Evolutionary conservation across 2,888 invertebrate species (phyloP).

Genomic region (Eupithecia insigniata): DNA sequence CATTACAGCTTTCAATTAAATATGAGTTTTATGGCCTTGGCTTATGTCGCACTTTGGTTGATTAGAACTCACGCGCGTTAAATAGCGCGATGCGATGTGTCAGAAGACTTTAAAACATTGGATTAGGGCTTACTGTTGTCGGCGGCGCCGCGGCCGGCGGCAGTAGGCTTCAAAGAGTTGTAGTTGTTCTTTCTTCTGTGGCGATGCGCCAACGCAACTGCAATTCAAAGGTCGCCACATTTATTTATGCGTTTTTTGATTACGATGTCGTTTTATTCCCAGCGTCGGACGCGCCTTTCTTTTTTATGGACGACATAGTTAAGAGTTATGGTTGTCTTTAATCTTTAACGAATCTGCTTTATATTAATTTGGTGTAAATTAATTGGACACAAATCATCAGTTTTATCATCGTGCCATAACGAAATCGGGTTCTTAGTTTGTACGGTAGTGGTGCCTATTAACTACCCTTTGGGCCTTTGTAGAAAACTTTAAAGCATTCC

Average conservation of each 20-base stretch:
- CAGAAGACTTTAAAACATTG: background rate
- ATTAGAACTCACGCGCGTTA: background rate
- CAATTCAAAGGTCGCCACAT: slow-evolving; percentile 59
- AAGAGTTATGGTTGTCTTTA: slow-evolving; percentile 32
- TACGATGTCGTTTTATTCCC: slow-evolving; percentile 53
- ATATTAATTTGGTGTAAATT: slow-evolving; percentile 26
- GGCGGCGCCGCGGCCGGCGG: no score
- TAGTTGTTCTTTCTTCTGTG: slow-evolving; percentile 33
- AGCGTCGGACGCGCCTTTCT: slow-evolving; percentile 45
- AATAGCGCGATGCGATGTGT: background rate
- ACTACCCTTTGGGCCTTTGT: background rate
- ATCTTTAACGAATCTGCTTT: slow-evolving; percentile 31
- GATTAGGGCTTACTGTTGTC: background rate
- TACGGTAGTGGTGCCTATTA: background rate
- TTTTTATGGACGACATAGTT: slow-evolving; percentile 49
- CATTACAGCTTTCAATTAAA: slow-evolving; percentile 5
- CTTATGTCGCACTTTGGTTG: slow-evolving; percentile 11
- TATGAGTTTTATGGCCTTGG: slow-evolving; percentile 13
- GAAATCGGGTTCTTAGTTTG: background rate
- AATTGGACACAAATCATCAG: slow-evolving; percentile 11
- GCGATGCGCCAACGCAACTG: slow-evolving; percentile 57
- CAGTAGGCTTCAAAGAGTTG: background rate
- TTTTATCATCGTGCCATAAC: background rate
- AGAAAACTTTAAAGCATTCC: background rate
- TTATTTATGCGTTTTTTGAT: slow-evolving; percentile 59